A percentile compares a stretch with the other conserved stretches of the same genome.
These are phyloP conservation scores for Lasius fuliginosus DNA, from an alignment of 2,888 invertebrate species.

Conservation along the genomic window DNA sequence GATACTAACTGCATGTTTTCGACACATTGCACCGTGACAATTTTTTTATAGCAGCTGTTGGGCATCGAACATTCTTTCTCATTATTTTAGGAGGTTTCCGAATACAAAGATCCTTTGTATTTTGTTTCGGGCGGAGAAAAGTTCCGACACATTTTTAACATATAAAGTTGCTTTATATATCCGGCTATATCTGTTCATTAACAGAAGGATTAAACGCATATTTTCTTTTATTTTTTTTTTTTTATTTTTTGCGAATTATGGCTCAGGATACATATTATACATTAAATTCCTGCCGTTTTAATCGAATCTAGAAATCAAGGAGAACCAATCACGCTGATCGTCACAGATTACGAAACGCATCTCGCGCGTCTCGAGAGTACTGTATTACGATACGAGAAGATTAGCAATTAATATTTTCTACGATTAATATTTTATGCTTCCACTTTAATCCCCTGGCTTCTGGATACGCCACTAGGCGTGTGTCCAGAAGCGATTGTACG, in stretches of 20 bases:
- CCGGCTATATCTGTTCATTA: too few species aligned
- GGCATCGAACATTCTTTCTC: too few species aligned
- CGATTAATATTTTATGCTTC: background rate
- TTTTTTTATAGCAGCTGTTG: too few species aligned
- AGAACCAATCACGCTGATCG: too few species aligned
- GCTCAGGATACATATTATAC: background rate
- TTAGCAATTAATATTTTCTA: constrained; percentile 38
- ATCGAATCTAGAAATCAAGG: background rate
- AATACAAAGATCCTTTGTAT: too few species aligned
- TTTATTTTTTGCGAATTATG: background rate
- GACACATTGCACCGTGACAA: too few species aligned
- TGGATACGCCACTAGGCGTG: constrained; percentile 42
- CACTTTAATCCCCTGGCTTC: constrained; percentile 27
- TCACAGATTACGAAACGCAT: too few species aligned
- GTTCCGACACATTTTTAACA: too few species aligned
- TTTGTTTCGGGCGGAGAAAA: too few species aligned
- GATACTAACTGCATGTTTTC: too few species aligned
- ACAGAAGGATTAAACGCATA: background rate
- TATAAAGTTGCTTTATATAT: too few species aligned
- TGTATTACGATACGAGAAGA: background rate
- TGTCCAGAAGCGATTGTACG: constrained; percentile 53
- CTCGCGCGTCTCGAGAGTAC: background rate
- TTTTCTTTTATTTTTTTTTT: background rate
- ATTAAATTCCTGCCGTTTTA: background rate
- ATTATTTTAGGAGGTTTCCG: too few species aligned